phyloP scores from a whole-genome alignment of 2,797 vertebrate species.

The Onychomys leucogaster region DNA sequence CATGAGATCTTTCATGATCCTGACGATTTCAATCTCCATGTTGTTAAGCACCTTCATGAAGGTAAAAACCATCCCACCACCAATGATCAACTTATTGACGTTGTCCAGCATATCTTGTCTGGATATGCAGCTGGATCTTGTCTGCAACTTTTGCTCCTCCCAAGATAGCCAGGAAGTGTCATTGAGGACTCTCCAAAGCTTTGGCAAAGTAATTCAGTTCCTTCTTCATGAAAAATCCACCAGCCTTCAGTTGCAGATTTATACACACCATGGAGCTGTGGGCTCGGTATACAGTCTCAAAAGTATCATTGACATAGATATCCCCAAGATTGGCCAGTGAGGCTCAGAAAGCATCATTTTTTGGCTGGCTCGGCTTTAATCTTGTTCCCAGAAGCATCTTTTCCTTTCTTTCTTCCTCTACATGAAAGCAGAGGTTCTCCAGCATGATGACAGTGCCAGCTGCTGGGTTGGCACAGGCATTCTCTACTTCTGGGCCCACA shows the following conservation, averaged over 20 bases:
- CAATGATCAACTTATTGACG: conserved; percentile 99
- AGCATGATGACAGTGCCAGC: conserved; percentile 95
- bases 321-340: conserved; percentile 98
- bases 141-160: conserved; percentile 99
- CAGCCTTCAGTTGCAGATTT: conserved; percentile 95
- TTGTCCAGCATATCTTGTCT: conserved; percentile 98
- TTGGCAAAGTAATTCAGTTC: conserved; percentile 99
- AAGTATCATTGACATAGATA: conserved; percentile 97
- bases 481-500: conserved; percentile 95
- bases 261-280: conserved; percentile 99
- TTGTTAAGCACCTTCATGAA: conserved; percentile 99
- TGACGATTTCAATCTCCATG: conserved; percentile 99
- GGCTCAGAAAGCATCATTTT: conserved; percentile 94
- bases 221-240: conserved; percentile 99
- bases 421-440: conserved; percentile 98
- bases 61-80: conserved; percentile 99
- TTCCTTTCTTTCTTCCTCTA: conserved; percentile 99
- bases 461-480: conserved; percentile 92
- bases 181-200: conserved; percentile 96
- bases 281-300: conserved; percentile 97
- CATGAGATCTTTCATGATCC: conserved; percentile 99
- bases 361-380: conserved; percentile 93
- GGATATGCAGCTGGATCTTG: conserved; percentile 99
- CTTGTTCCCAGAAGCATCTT: conserved; percentile 98
- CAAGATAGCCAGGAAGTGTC: conserved; percentile 97